Percentiles rank a stretch among this genome's conserved stretches.
These are phyloP conservation scores for Esperia sulphurella DNA, from an alignment of 2,888 invertebrate genomes.

Conservation along the genomic window DNA sequence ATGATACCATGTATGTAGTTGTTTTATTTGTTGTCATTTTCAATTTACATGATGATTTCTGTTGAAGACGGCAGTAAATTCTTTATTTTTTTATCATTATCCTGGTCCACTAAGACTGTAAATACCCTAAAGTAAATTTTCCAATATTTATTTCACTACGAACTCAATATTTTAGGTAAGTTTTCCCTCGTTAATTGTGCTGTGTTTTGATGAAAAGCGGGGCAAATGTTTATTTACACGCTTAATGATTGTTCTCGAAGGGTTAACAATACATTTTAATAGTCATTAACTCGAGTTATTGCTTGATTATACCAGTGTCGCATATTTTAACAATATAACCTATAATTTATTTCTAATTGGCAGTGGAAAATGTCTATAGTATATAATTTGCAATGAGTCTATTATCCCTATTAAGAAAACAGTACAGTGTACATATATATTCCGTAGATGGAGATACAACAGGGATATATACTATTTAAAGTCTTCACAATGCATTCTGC, in stretches of 20 bases:
- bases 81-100: too few relatives aligned
- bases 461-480: too few relatives aligned
- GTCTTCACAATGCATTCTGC: too few relatives aligned
- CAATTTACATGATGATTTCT: constrained; percentile 28
- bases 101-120: background rate
- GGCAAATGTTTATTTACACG: background rate
- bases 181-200: too few relatives aligned
- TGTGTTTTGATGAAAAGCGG: background rate
- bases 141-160: background rate
- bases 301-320: background rate
- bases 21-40: constrained; percentile 70
- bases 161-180: background rate
- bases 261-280: background rate
- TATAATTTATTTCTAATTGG: background rate
- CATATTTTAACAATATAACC: constrained; percentile 1
- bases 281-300: background rate
- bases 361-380: too few relatives aligned
- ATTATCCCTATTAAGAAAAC: too few relatives aligned
- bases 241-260: background rate
- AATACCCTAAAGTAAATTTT: background rate
- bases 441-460: too few relatives aligned
- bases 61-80: too few relatives aligned
- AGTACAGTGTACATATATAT: too few relatives aligned
- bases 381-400: too few relatives aligned
- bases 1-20: constrained; percentile 37